Evolutionary conservation across 2,113 vertebrate species (phyloP).

Genomic region (Naja naja): DNA sequence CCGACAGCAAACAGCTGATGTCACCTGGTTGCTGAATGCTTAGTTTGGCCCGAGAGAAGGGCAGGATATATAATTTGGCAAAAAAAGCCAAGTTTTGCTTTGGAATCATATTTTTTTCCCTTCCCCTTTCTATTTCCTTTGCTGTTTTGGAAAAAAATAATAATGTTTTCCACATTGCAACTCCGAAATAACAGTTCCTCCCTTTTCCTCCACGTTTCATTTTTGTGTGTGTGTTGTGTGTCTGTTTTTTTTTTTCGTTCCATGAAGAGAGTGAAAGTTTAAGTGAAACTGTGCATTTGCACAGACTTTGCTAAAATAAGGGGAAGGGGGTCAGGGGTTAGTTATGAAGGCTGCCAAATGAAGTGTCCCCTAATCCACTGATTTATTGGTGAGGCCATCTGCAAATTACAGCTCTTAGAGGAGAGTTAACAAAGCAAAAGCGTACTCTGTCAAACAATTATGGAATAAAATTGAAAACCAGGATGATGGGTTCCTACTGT

Average conservation of each 20-base stretch:
- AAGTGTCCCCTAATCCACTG: no score
- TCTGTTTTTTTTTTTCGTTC: background rate
- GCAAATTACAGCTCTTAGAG: background rate
- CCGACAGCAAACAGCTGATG: background rate
- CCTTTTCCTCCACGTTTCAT: background rate
- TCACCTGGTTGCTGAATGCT: background rate
- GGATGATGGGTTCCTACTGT: no score
- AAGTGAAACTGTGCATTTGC: background rate
- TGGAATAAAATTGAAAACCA: background rate
- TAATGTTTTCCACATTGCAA: conserved; percentile 71
- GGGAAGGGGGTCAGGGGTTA: background rate
- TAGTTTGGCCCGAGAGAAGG: background rate
- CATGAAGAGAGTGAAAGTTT: background rate
- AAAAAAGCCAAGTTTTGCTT: conserved; percentile 12
- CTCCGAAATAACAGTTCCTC: background rate
- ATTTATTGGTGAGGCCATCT: background rate
- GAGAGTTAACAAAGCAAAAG: background rate
- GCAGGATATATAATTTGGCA: conserved; percentile 18
- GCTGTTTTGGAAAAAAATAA: conserved; percentile 35
- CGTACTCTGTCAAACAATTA: background rate
- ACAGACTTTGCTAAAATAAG: background rate
- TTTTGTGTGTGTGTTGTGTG: background rate
- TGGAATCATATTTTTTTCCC: background rate
- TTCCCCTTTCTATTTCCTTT: conserved; percentile 40
- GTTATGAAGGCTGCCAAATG: background rate